These are phyloP conservation scores for Eudyptes chrysolophus DNA, from an alignment of 2,113 vertebrate species.

Conservation along the genomic window DNA sequence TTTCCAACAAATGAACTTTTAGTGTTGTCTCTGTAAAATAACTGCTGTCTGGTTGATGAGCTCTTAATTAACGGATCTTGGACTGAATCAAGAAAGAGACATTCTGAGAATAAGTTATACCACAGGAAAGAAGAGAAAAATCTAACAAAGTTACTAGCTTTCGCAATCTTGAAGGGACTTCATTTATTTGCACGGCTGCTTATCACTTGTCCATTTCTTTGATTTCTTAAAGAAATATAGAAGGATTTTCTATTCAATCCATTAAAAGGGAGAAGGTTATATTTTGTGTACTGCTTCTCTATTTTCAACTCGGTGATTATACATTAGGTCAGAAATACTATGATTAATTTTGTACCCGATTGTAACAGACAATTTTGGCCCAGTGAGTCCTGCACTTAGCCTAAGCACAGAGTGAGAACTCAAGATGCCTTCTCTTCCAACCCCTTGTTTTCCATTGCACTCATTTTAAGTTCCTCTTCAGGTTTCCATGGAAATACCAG, in stretches of 20 bases:
- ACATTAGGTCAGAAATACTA: background rate
- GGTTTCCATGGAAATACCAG: conserved; percentile 73
- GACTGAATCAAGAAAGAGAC: background rate
- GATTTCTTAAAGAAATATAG: background rate
- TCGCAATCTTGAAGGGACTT: background rate
- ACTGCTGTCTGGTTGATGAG: background rate
- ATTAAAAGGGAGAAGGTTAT: background rate
- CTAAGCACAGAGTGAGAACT: background rate
- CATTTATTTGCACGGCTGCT: background rate
- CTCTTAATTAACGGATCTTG: background rate
- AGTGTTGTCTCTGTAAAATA: background rate
- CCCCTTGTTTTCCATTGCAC: conserved; percentile 33
- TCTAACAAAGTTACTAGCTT: background rate
- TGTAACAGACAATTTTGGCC: background rate
- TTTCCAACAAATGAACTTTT: background rate
- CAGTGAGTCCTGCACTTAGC: background rate
- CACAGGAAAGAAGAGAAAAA: background rate
- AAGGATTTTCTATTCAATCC: background rate
- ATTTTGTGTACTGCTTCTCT: background rate
- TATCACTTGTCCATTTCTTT: background rate
- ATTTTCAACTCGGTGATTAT: background rate
- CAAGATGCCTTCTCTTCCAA: background rate
- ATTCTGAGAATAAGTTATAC: background rate
- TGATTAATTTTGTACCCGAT: background rate
- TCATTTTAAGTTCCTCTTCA: conserved; percentile 39